Conservation (phyloP, 2,797 vertebrate genomes). For the Acanthiza pusilla region DNA sequence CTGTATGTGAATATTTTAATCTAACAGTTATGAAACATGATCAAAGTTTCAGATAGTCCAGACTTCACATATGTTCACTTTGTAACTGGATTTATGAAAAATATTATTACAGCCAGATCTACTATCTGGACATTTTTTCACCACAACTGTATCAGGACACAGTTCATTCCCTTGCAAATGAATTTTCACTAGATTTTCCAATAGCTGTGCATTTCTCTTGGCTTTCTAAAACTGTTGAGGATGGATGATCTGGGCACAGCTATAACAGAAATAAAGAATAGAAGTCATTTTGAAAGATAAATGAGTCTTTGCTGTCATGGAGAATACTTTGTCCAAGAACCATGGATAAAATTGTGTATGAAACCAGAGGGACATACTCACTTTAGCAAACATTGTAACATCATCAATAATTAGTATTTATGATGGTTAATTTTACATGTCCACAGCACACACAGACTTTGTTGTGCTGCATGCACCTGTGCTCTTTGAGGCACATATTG, state of each 20-base stretch:
- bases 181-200: not conserved
- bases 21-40: not conserved
- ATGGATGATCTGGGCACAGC: not conserved
- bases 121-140: not conserved
- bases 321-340: not conserved
- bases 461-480: not conserved
- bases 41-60: not conserved
- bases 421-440: not conserved
- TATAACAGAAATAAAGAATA: not conserved
- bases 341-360: not conserved
- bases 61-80: not conserved
- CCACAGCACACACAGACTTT: rapidly evolving
- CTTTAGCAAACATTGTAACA: not conserved
- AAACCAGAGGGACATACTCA: not conserved
- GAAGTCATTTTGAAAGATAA: not conserved
- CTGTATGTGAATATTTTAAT: not conserved
- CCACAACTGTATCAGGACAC: not conserved
- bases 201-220: not conserved
- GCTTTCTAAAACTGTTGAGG: not conserved
- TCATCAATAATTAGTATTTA: not conserved
- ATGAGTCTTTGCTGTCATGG: not conserved
- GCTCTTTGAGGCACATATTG: not conserved
- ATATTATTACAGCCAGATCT: not conserved
- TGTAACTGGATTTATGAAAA: not conserved
- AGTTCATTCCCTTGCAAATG: not conserved